These are phyloP conservation scores for Coecobrya sp. DNA, from an alignment of 2,888 invertebrate species.

Conservation along the genomic window DNA sequence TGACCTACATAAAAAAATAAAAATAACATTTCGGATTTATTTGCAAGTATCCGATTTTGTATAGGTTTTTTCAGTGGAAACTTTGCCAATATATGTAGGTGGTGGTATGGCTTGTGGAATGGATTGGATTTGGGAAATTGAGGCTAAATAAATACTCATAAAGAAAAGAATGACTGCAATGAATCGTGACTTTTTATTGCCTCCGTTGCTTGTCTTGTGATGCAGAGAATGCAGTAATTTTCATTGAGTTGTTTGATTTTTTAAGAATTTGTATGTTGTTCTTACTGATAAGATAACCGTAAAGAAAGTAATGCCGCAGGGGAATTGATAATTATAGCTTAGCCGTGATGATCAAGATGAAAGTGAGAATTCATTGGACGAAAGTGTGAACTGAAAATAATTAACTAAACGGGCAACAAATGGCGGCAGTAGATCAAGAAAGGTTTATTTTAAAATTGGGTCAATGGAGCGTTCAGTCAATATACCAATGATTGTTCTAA, in stretches of 20 bases:
- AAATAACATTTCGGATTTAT: too few species aligned
- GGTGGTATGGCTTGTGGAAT: not conserved
- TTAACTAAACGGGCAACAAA: not conserved
- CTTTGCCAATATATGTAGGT: not conserved
- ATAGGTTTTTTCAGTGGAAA: not conserved
- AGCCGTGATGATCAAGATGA: not conserved
- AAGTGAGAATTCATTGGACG: not conserved
- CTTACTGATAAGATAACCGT: not conserved
- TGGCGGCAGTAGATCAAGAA: too few species aligned
- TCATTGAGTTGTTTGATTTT: not conserved
- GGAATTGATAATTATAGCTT: not conserved
- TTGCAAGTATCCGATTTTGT: too few species aligned
- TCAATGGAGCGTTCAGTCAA: too few species aligned
- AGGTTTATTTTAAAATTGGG: too few species aligned
- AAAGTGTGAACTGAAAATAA: not conserved
- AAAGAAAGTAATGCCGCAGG: not conserved
- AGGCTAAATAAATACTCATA: slow-evolving; percentile 8
- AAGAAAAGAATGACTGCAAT: slow-evolving; percentile 2
- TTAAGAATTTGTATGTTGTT: not conserved
- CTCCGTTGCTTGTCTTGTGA: not conserved
- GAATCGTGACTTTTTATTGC: not conserved
- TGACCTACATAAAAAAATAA: too few species aligned
- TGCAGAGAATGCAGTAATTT: too few species aligned
- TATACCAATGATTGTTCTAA: too few species aligned
- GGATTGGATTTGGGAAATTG: not conserved